Conservation (phyloP, 2,797 vertebrate species). For the Momotus momota region DNA sequence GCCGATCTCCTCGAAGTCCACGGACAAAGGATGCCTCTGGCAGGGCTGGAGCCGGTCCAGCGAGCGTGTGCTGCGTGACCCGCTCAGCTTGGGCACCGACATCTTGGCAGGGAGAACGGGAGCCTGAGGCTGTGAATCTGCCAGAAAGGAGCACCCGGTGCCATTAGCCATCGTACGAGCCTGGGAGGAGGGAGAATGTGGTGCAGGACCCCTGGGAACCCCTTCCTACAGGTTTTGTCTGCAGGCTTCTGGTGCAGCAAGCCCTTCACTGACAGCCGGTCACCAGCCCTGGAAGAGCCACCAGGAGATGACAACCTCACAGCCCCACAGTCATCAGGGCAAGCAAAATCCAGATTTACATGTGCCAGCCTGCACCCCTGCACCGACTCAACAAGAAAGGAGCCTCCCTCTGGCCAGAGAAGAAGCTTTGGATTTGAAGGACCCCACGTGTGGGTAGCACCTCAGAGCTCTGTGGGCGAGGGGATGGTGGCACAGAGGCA, state of each 20-base stretch:
- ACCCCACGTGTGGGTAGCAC: accelerated
- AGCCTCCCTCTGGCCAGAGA: not conserved
- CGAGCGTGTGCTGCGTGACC: conserved; percentile 80
- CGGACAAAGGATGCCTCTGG: conserved; percentile 82
- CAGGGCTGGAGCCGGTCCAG: conserved; percentile 80
- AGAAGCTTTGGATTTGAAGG: not conserved
- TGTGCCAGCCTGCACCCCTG: not conserved
- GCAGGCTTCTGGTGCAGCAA: accelerated
- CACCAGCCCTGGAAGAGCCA: not conserved
- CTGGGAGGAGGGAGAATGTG: not conserved
- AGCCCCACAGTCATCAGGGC: accelerated
- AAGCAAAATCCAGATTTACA: not conserved
- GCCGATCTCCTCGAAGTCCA: conserved; percentile 90
- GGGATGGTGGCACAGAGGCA: accelerated
- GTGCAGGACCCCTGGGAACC: accelerated
- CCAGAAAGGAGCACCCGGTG: not conserved
- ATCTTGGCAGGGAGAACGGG: conserved; percentile 56
- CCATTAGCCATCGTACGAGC: accelerated
- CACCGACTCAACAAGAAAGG: not conserved
- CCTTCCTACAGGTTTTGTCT: not conserved
- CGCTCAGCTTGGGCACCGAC: not conserved
- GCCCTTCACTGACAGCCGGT: not conserved
- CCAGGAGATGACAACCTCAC: not conserved
- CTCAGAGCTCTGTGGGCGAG: accelerated
- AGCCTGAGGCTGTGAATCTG: conserved; percentile 60